Evolutionary conservation across 2,888 invertebrate genomes (phyloP), one percentile per base, ranked within the genome.

Genomic region (Selenia dentaria): DNA sequence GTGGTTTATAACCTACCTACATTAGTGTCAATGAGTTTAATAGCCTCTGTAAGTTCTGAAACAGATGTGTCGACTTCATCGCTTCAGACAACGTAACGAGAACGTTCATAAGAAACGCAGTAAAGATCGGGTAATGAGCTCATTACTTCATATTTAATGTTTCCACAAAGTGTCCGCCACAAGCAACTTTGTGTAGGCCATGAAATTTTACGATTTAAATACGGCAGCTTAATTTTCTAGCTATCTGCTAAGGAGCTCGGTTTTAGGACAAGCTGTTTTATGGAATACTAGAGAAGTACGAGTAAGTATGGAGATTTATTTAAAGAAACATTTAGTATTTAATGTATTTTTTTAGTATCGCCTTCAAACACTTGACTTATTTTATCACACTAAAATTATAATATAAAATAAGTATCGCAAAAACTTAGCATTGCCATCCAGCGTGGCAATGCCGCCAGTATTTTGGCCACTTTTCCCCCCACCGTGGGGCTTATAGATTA

Each of bases 161-260:
- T 47, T 47, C 47, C 43, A 43, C 49, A 35, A 43, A 39, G 43
- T 49, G 49, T 35, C 31, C 27, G 41, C 41, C 27, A 35, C 39
- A 6, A 31, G 47, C 47, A 47, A 47, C 47, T 37, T 47, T 47
- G 47, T 47, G 18, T 33, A 24, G 28, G 28, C 33, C 37, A 37
- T 47, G 32, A 47, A 47, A 47, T 47, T 47, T 47, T 42, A 47
- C 37, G 47, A 47, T 47, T 47, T 42, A 47, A 41, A 47, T 47
- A 47, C 41, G 36, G 41, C 20, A 37, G 37, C 41, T 39, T 47
- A 37, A 47, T 47, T 47, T 47, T 41, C 47, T 32, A 47, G 36
- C 36, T 22, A 36, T 36, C 40, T 25, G 3, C 25, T 46, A 26
- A 33, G 10, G n/a, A 6, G 3, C 9, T 16, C 26, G 26, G 32